A percentile compares a stretch with the other conserved stretches of the same genome.
Conservation (phyloP, 2,797 vertebrate species). For the Melanogrammus aeglefinus region DNA sequence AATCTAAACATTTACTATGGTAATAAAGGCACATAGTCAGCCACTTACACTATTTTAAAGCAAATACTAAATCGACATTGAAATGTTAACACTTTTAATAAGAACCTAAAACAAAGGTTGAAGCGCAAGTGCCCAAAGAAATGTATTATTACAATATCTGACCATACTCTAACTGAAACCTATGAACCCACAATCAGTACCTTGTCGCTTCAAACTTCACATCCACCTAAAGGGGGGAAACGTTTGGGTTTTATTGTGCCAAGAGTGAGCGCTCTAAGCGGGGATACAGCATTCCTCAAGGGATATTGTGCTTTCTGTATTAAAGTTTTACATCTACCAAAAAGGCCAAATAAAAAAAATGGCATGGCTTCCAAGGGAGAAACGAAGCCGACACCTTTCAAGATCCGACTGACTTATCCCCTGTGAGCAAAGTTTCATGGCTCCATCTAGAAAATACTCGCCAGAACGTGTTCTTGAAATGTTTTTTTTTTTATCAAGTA, state of each 20-base stretch:
- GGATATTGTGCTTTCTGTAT: constrained; percentile 21
- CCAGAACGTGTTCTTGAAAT: background rate
- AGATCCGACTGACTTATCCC: background rate
- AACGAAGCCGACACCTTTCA: background rate
- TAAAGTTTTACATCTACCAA: constrained; percentile 2
- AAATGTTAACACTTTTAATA: constrained; percentile 33
- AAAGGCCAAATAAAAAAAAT: background rate
- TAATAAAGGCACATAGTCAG: constrained; percentile 67
- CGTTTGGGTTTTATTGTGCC: background rate
- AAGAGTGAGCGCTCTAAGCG: background rate
- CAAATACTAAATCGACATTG: constrained; percentile 18
- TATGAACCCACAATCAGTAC: constrained; percentile 40
- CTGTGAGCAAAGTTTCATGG: background rate
- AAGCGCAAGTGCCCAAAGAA: constrained; percentile 43
- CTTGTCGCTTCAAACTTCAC: constrained; percentile 31
- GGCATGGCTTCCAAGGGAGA: background rate
- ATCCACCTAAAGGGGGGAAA: constrained; percentile 17
- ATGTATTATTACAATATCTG: constrained; percentile 41
- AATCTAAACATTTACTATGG: constrained; percentile 20
- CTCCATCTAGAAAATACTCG: background rate
- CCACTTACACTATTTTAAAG: constrained; percentile 37
- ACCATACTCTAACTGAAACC: constrained; percentile 25
- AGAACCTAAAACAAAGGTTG: constrained; percentile 23
- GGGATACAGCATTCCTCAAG: background rate
- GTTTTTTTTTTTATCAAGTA: background rate